Evolutionary conservation across 2,113 vertebrate genomes (phyloP).

Genomic region (Ophiodon elongatus): DNA sequence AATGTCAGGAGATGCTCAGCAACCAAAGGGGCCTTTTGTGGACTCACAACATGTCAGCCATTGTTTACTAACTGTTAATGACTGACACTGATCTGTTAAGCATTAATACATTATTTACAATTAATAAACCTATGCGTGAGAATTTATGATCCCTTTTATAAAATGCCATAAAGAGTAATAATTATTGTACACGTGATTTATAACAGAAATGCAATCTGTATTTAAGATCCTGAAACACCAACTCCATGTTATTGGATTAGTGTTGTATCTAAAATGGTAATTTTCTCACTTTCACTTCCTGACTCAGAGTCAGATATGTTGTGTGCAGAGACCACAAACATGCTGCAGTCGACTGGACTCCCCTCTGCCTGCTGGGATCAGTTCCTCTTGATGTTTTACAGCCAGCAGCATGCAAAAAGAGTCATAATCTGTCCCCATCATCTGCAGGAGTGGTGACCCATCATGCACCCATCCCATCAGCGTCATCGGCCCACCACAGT

Average conservation of each 20-base stretch:
- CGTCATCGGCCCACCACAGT: conserved; percentile 26
- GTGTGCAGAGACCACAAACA: not conserved
- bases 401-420: conserved; percentile 28
- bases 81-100: not conserved
- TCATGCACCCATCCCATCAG: conserved; percentile 38
- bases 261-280: not conserved
- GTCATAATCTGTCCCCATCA: conserved; percentile 43
- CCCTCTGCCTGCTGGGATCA: conserved; percentile 12
- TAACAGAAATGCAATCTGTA: not conserved
- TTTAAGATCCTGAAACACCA: not conserved
- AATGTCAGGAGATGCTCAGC: not conserved
- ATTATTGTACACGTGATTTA: not conserved
- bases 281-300: not conserved
- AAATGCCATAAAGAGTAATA: not conserved
- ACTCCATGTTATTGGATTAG: not conserved
- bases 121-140: not conserved
- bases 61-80: not conserved
- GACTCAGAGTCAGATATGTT: not conserved
- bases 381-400: conserved; percentile 24
- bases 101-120: not conserved
- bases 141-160: not conserved
- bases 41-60: not conserved
- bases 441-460: conserved; percentile 36
- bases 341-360: not conserved
- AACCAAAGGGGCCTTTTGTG: not conserved